These are phyloP conservation scores for Sinotaia quadrata DNA, from an alignment of 2,888 invertebrate species.

Conservation along the genomic window DNA sequence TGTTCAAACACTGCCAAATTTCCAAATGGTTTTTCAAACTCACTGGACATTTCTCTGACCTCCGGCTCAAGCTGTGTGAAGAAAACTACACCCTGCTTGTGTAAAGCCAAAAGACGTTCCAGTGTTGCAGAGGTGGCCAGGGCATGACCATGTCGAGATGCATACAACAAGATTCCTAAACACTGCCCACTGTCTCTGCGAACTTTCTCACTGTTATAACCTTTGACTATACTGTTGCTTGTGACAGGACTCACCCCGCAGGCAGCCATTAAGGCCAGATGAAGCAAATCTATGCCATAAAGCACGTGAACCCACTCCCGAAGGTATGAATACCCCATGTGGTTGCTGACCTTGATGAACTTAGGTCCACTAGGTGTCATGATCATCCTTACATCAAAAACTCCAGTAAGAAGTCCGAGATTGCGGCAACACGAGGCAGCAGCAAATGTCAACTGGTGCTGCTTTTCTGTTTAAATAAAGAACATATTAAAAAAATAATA, in stretches of 20 bases:
- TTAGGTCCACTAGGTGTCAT: constrained; percentile 18
- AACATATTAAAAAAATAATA: no score
- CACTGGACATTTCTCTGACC: background rate
- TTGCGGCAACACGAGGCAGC: constrained; percentile 18
- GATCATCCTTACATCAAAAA: constrained; percentile 23
- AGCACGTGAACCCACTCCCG: constrained; percentile 15
- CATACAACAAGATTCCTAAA: constrained; percentile 18
- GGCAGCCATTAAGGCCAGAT: constrained; percentile 16
- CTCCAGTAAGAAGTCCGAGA: constrained; percentile 18
- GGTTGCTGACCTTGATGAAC: constrained; percentile 13
- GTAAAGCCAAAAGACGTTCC: background rate
- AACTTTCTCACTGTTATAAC: background rate
- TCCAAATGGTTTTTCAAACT: constrained; percentile 9
- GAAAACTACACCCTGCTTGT: constrained; percentile 14
- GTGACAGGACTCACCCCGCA: constrained; percentile 19
- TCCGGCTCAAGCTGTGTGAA: constrained; percentile 20
- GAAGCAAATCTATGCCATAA: constrained; percentile 15
- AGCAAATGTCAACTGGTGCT: constrained; percentile 6
- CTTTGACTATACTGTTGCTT: background rate
- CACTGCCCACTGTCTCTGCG: background rate
- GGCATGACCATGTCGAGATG: constrained; percentile 13
- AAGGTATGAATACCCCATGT: constrained; percentile 18
- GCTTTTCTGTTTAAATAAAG: no score
- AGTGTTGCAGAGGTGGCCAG: constrained; percentile 17
- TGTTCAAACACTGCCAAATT: constrained; percentile 14